phyloP scores from a whole-genome alignment of 2,113 vertebrate genomes.

The Telmatochromis sp. region DNA sequence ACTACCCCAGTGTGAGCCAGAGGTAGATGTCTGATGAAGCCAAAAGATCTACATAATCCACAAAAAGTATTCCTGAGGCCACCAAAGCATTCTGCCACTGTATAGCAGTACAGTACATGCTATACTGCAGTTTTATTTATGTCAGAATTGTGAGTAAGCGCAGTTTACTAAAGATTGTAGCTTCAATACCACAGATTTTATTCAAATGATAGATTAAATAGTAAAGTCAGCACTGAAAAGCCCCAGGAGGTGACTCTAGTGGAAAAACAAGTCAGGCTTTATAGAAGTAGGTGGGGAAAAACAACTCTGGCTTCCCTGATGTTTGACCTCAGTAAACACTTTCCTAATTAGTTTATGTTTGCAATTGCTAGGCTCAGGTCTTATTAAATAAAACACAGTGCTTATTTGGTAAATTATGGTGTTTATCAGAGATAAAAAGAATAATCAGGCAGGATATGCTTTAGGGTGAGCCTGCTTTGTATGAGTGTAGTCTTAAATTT shows the following conservation, averaged over 20 bases:
- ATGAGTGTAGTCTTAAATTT: background rate
- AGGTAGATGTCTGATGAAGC: background rate
- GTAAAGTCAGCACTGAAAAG: background rate
- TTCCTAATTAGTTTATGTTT: background rate
- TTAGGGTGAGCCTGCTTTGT: background rate
- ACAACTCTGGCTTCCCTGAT: background rate
- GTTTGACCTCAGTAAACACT: background rate
- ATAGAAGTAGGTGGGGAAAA: background rate
- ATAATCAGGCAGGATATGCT: background rate
- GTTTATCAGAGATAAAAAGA: background rate
- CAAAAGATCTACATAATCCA: background rate
- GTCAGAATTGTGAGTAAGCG: background rate
- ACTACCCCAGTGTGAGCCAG: background rate
- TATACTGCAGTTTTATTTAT: background rate
- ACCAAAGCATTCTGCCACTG: background rate
- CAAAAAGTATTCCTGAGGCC: background rate
- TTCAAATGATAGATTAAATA: background rate
- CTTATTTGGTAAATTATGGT: background rate
- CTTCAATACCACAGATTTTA: background rate
- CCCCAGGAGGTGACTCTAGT: background rate
- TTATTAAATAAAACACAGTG: background rate
- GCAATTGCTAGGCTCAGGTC: background rate
- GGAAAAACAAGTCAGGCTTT: background rate
- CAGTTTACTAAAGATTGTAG: background rate
- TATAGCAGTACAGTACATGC: background rate